Base-by-base conservation (phyloP, 2,797 vertebrate genomes). In the Neosalanx taihuensis region DNA sequence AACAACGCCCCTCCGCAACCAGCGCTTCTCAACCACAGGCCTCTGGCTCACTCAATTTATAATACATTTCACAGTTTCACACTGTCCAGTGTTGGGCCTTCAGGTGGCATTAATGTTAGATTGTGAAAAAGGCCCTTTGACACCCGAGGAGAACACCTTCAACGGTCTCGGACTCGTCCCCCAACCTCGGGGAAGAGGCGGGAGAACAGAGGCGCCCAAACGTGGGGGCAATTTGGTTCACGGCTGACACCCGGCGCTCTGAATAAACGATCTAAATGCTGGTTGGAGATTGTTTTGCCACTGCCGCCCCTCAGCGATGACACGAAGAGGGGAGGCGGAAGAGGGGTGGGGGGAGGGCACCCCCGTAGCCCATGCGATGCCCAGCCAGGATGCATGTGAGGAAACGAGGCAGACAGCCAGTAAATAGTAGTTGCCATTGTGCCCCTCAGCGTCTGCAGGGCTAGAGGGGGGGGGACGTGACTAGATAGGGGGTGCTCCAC, bases 401-500 rank as follows among this genome's bases (percentile, higher is more conserved):
- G 86, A 90, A 92, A 92, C 90, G 91, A 93, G 85, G 90, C 91
- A 90, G 88, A 91, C 89, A 84, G 86, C 82, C 86, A 90, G 91
- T 89, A 91, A 93, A 93, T 92, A 93, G 89, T 86, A 88, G 84
- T 88, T 92, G 90, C 87, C 89, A 90, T 83, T 83, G 87, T 89
- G 76, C 81, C 89, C 86, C 83, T 83, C 75, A 81, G 91, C 84
- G 75, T 84, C 37, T 31, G 74, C 59, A 63, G 73, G 67, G 76
- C 77, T 37, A 64, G 72, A 72, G 57, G 65, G 78, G 70, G 49
- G 64, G 18, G 61, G 37, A 37, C 67, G 72, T 63, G 41, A 65
- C 35, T 30, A 51, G 72, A 72, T 71, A 62, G 63, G 61, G 70
- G 73, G 70, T 67, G 65, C 78, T 75, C 79, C 58, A 69, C 77